Percentiles rank a stretch among this genome's conserved stretches.
Evolutionary conservation across 2,113 vertebrate species (phyloP).

Genomic region (Podarcis raffonei): DNA sequence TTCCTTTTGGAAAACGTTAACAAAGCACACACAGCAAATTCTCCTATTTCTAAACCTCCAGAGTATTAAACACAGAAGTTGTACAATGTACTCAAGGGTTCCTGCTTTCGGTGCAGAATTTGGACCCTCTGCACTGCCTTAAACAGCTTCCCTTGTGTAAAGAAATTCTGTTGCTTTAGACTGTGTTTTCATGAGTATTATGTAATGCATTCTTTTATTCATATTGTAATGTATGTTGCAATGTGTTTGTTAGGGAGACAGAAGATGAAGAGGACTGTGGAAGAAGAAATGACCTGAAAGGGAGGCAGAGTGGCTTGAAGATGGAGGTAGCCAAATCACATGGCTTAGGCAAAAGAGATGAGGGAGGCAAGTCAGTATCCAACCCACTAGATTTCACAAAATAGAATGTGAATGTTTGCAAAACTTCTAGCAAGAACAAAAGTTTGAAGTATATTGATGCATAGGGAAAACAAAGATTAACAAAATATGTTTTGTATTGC

Average conservation of each 20-base stretch:
- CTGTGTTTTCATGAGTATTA: too few relatives aligned
- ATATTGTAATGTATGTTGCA: too few relatives aligned
- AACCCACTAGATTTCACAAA: not conserved
- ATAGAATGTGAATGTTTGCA: not conserved
- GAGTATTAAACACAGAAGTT: not conserved
- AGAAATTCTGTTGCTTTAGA: not conserved
- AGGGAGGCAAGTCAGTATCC: not conserved
- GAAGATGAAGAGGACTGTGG: too few relatives aligned
- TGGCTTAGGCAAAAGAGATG: too few relatives aligned
- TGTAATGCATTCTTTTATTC: too few relatives aligned
- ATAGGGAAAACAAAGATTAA: not conserved
- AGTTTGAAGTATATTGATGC: constrained; percentile 19
- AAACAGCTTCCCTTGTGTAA: not conserved
- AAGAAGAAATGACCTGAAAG: too few relatives aligned
- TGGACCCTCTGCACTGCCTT: not conserved
- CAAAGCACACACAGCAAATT: constrained; percentile 1
- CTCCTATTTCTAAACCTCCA: not conserved
- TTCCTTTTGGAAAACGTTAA: constrained; percentile 36
- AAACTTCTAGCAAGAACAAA: not conserved
- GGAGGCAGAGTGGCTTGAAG: too few relatives aligned
- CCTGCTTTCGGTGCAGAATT: not conserved
- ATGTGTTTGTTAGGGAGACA: too few relatives aligned
- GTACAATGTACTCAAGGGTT: not conserved
- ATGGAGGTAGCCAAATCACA: too few relatives aligned
- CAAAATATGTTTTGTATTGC: not conserved